phyloP scores from a whole-genome alignment of 2,888 invertebrate species.

The Alloplasta piceator region DNA sequence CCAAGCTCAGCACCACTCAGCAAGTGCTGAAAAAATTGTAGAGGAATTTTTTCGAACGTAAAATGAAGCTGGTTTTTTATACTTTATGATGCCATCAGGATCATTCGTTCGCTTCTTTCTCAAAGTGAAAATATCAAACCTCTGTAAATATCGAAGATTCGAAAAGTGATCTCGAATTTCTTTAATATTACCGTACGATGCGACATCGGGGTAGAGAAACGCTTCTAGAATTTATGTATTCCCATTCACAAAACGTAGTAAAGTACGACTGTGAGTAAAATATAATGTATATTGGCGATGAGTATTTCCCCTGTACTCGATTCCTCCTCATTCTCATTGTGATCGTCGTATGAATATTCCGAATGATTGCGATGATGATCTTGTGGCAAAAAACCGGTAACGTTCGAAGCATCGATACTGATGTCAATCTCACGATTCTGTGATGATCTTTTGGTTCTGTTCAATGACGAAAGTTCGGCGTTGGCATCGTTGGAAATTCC shows the following conservation, averaged over 20 bases:
- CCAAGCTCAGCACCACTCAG: too few species aligned
- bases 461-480: slow-evolving; percentile 71
- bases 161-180: too few species aligned
- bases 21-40: too few species aligned
- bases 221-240: not conserved
- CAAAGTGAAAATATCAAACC: too few species aligned
- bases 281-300: slow-evolving; percentile 75
- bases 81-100: too few species aligned
- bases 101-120: too few species aligned
- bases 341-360: slow-evolving; percentile 44
- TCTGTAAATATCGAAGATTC: too few species aligned
- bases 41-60: too few species aligned
- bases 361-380: slow-evolving; percentile 60
- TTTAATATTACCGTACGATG: not conserved
- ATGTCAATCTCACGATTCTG: slow-evolving; percentile 62
- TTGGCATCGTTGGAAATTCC: slow-evolving; percentile 46
- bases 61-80: too few species aligned
- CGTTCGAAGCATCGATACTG: slow-evolving; percentile 39
- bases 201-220: slow-evolving; percentile 17
- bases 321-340: not conserved
- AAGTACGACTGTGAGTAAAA: slow-evolving; percentile 74
- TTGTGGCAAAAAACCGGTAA: slow-evolving; percentile 38
- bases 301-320: slow-evolving; percentile 73
- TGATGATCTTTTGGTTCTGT: slow-evolving; percentile 81
- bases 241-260: slow-evolving; percentile 76